Percentiles rank a stretch among this genome's conserved stretches.
phyloP scores from a whole-genome alignment of 2,888 invertebrate genomes.

The Chironomus tentans region DNA sequence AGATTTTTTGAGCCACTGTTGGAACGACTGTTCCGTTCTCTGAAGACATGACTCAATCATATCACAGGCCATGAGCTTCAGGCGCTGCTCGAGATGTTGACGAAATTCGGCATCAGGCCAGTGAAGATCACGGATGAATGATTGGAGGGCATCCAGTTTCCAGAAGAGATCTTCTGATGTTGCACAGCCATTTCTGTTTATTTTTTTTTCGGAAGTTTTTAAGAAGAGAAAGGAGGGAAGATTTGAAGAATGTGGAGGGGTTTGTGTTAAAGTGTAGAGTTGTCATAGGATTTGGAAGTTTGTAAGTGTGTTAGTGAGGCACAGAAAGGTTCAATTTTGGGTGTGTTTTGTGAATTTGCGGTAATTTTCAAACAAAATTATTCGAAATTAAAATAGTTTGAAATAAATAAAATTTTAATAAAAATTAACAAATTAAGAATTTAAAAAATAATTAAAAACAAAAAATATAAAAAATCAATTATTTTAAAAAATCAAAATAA shows the following conservation, averaged over 20 bases:
- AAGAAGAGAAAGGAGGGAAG: neutral
- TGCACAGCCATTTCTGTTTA: slow-evolving; percentile 80
- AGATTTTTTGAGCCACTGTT: slow-evolving; percentile 86
- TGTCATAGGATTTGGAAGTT: no score
- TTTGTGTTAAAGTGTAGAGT: neutral
- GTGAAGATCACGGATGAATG: slow-evolving; percentile 94
- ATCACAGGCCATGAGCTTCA: slow-evolving; percentile 96
- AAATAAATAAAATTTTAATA: no score
- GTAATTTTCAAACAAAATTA: no score
- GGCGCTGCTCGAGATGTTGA: slow-evolving; percentile 87
- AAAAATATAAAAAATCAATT: no score
- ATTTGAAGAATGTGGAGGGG: neutral
- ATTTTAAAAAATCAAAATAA: no score
- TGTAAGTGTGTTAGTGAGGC: no score
- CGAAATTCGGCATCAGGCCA: slow-evolving; percentile 99
- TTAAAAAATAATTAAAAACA: no score
- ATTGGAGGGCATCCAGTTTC: slow-evolving; percentile 97
- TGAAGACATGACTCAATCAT: slow-evolving; percentile 99
- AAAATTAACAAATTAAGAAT: no score
- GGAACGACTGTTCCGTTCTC: slow-evolving; percentile 79
- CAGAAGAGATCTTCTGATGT: slow-evolving; percentile 98
- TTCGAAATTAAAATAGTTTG: no score
- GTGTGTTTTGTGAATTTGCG: no score
- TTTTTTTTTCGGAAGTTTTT: neutral
- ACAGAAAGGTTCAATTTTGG: no score